Percentiles rank a stretch among this genome's conserved stretches.
Evolutionary conservation across 2,888 invertebrate genomes (phyloP).

Genomic region (Conus canariensis): DNA sequence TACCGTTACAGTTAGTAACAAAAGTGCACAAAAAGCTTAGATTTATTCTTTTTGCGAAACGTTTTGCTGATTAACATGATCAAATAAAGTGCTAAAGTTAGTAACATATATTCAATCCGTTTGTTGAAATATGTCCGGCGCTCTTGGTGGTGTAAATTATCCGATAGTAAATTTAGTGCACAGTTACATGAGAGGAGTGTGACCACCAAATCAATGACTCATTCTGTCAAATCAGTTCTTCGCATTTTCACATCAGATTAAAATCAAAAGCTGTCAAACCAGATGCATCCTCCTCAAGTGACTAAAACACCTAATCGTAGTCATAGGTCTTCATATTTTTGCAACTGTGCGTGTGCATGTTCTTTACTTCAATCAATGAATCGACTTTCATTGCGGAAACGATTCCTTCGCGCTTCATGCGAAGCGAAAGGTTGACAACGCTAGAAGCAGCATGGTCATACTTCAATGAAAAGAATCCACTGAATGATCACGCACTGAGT

Average conservation of each 20-base stretch:
- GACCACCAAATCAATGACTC: no score
- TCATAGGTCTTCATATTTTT: neutral
- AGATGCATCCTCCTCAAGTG: neutral
- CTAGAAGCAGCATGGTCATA: neutral
- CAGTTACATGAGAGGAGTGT: no score
- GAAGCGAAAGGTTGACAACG: neutral
- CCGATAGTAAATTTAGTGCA: no score
- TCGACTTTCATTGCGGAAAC: constrained; percentile 18
- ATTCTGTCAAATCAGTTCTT: neutral
- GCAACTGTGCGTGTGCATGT: neutral
- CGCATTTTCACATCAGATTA: neutral
- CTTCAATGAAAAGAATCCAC: constrained; percentile 23
- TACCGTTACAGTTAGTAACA: no score
- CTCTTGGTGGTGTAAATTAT: no score
- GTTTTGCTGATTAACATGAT: no score
- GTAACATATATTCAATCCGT: no score
- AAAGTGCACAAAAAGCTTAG: no score
- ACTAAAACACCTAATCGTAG: neutral
- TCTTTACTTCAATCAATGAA: neutral
- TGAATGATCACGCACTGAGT: neutral
- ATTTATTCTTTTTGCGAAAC: no score
- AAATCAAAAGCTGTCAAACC: neutral
- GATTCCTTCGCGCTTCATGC: neutral
- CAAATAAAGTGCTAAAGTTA: no score
- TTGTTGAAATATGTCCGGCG: no score